Base-by-base conservation (phyloP, 2,113 vertebrate genomes). In the Lamprotornis superbus region DNA sequence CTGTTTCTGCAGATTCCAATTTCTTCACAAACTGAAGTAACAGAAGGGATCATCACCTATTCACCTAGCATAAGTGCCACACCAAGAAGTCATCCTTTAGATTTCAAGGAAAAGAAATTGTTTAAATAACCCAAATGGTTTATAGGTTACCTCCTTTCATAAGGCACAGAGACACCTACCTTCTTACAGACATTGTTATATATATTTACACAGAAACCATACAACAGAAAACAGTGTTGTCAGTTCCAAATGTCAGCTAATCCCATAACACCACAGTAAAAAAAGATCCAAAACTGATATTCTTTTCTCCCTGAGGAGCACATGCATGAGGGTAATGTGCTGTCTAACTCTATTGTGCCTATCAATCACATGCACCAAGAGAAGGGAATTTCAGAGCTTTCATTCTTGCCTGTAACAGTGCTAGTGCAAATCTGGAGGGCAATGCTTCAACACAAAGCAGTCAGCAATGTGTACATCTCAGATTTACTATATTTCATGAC, bases 161-260 rank as follows among this genome's bases (percentile, higher is more conserved):
- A 73, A 70, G 0, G 4, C 22, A 85, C 16, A n/a, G 68, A 52
- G 4, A 27, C 0, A 50, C 50, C 1, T 33, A 55, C 6, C 14
- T 75, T 71, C 30, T 82, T 35, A 25, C 28, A 87, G 15, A 35
- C 14, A 5, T 13, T 25, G 3, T 50, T 56, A 37, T 2, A 63
- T 46, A 9, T 46, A 60, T 55, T 87, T 81, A 30, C 30, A 74
- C 10, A 59, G 35, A 84, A 75, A 40, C 10, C 35, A 61, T 21
- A 61, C 7, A 73, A 55, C 12, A 84, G 28, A 73, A 73, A 73
- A 42, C 30, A 35, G 1, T 6, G 8, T 13, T 50, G 9, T 21
- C 4, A 4, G 22, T 71, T 83, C 33, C 31, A 83, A 73, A 35
- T 52, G 18, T 15, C 57, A 82, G 25, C 57, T 53, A 64, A 44